Conservation (phyloP, 2,888 invertebrate species). For the Clitarchus hookeri region DNA sequence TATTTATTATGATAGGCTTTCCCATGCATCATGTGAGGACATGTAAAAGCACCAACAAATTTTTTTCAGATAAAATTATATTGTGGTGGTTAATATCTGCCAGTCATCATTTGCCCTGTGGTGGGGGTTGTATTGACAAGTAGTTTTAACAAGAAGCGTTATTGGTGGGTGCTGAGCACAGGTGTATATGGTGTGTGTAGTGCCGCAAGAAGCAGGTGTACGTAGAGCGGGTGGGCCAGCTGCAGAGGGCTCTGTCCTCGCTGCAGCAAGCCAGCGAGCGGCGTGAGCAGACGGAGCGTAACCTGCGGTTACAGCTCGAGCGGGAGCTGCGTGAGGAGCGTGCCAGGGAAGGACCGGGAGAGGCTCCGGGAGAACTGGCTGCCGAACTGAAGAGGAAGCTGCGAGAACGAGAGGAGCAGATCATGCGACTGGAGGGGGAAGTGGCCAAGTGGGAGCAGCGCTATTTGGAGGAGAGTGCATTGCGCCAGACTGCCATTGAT, state of each 20-base stretch:
- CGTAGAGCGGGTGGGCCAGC: constrained; percentile 81
- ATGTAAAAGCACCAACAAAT: no score
- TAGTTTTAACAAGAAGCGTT: no score
- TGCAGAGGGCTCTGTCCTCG: constrained; percentile 79
- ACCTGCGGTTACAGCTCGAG: constrained; percentile 82
- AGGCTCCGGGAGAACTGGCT: constrained; percentile 56
- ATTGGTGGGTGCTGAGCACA: no score
- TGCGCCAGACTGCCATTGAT: constrained; percentile 79
- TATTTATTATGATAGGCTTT: no score
- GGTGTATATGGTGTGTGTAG: constrained; percentile 53
- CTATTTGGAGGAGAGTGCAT: constrained; percentile 79
- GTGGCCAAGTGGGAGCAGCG: constrained; percentile 86
- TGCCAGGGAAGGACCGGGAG: constrained; percentile 50
- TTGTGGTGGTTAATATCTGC: no score
- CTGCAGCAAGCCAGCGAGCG: constrained; percentile 83
- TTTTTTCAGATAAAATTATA: no score
- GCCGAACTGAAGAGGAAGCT: constrained; percentile 67
- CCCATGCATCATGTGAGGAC: no score
- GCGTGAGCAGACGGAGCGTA: constrained; percentile 83
- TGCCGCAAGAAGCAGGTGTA: constrained; percentile 83
- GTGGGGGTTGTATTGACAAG: no score
- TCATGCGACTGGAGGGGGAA: constrained; percentile 76
- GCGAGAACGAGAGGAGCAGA: constrained; percentile 71
- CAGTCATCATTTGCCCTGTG: no score
- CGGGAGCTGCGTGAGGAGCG: constrained; percentile 74